Conservation (phyloP, 2,797 vertebrate species). For the Brachymystax lenok region DNA sequence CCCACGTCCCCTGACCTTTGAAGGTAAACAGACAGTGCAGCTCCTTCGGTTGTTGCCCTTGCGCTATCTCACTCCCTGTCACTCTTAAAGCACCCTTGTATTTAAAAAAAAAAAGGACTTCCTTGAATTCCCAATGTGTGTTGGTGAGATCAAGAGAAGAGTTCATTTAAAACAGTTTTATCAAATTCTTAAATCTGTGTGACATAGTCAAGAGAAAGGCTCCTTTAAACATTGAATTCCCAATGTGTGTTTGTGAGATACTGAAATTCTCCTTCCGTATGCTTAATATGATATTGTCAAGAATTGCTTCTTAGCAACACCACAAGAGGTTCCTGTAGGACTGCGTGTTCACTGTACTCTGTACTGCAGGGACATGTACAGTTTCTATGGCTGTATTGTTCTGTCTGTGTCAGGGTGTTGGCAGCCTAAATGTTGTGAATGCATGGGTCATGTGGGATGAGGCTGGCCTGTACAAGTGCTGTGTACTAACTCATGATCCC, state of each 20-base stretch:
- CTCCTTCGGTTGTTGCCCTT: conserved; percentile 28
- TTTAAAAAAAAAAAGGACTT: neutral
- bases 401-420: neutral
- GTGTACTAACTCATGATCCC: neutral
- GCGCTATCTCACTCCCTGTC: neutral
- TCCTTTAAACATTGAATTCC: neutral
- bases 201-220: neutral
- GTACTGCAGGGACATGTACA: neutral
- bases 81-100: neutral
- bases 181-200: neutral
- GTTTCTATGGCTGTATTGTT: neutral
- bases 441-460: neutral
- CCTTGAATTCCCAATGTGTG: neutral
- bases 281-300: neutral
- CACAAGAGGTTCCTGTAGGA: neutral
- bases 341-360: neutral
- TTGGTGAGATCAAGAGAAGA: neutral
- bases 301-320: neutral
- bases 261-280: neutral
- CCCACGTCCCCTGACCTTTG: conserved; percentile 38
- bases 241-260: neutral
- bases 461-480: neutral
- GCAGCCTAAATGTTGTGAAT: conserved; percentile 4
- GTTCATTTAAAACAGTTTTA: neutral
- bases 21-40: conserved; percentile 36